Percentiles rank a stretch among this genome's conserved stretches.
Evolutionary conservation across 37 sponge, comb jelly and placozoan genomes (phyloP).

Genomic region (Axinella damicornis): DNA sequence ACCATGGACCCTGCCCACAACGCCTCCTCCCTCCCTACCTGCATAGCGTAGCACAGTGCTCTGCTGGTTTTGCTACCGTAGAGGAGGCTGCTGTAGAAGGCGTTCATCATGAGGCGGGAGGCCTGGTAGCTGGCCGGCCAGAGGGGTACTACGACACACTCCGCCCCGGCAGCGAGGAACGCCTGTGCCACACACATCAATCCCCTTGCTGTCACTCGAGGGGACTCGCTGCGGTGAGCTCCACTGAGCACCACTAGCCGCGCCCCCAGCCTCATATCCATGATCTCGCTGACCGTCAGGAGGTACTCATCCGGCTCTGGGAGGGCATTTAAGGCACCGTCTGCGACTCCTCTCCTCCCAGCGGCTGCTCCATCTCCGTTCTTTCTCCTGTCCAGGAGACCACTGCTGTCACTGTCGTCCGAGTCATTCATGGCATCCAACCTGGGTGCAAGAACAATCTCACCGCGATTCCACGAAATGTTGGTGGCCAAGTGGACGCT

Average conservation of each 20-base stretch:
- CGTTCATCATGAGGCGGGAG: constrained; percentile 86
- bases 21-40: constrained; percentile 37
- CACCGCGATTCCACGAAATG: constrained; percentile 85
- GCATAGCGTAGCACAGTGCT: constrained; percentile 89
- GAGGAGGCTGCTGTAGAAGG: constrained; percentile 86
- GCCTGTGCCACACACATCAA: constrained; percentile 76
- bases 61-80: constrained; percentile 82
- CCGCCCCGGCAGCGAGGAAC: constrained; percentile 83
- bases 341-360: constrained; percentile 62
- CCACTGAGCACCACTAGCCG: constrained; percentile 86
- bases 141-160: constrained; percentile 84
- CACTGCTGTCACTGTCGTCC: constrained; percentile 3
- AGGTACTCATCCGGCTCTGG: constrained; percentile 71
- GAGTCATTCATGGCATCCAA: constrained; percentile 1
- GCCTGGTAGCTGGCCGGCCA: constrained; percentile 87
- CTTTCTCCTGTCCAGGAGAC: constrained; percentile 8
- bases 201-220: constrained; percentile 58
- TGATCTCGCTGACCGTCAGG: constrained; percentile 73
- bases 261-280: constrained; percentile 60
- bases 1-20: too few relatives aligned
- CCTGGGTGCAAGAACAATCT: constrained; percentile 74
- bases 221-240: constrained; percentile 56
- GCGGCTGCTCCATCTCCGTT: constrained; percentile 48
- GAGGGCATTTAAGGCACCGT: constrained; percentile 53
- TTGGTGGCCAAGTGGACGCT: constrained; percentile 77